A percentile compares a stretch with the other conserved stretches of the same genome.
Evolutionary conservation across 1,140 invertebrate species (phyloP).

Genomic region (Neomicropteryx cornuta): DNA sequence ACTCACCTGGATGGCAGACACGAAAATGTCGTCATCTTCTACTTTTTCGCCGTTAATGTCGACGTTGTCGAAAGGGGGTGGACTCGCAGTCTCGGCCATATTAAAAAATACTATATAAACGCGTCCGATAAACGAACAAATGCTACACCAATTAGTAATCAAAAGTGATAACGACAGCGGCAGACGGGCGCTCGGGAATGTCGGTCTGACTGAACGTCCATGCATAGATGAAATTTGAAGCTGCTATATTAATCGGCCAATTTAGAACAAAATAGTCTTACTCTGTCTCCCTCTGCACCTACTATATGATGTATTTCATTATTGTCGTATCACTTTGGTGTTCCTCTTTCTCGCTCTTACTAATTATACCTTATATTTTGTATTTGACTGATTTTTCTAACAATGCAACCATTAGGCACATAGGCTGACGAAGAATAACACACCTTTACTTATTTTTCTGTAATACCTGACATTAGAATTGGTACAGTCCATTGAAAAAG

Average conservation of each 20-base stretch:
- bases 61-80: conserved; percentile 60
- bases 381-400: too few species aligned
- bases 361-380: too few species aligned
- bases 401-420: too few species aligned
- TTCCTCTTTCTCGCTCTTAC: too few species aligned
- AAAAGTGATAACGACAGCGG: conserved; percentile 8
- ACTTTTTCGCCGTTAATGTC: conserved; percentile 56
- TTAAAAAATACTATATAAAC: conserved; percentile 18
- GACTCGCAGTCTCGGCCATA: conserved; percentile 53
- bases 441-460: too few species aligned
- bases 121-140: background rate
- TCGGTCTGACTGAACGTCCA: conserved; percentile 2
- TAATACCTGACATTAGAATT: too few species aligned
- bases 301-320: too few species aligned
- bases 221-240: background rate
- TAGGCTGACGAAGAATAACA: too few species aligned
- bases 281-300: too few species aligned
- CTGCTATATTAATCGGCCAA: background rate
- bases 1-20: conserved; percentile 64
- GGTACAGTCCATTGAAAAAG: too few species aligned
- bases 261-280: conserved; percentile 1
- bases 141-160: background rate
- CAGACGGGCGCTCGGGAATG: conserved; percentile 7
- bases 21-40: conserved; percentile 67
- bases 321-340: too few species aligned